Base-by-base conservation (phyloP, 2,888 invertebrate genomes). In the Philopedon plagiatum region DNA sequence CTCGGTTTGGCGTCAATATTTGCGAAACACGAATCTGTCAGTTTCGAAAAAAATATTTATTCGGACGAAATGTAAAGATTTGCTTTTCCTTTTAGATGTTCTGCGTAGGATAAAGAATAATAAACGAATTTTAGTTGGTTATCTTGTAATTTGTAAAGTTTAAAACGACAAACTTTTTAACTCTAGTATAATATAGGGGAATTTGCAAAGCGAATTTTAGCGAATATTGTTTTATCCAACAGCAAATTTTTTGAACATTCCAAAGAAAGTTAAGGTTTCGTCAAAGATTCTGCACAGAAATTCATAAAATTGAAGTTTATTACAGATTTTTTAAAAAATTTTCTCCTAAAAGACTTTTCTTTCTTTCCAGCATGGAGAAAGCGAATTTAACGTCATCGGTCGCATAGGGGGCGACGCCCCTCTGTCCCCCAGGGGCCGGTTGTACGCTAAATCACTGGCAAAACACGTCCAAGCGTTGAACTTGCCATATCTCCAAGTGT, bases 391-490 rank as follows among this genome's bases (percentile, higher is more conserved):
- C 85, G 91, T 95, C 1, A 86, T 94, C 11, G 97, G 97, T 0
- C 90, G 94, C 73, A 95, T 98, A 78, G 98, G 97, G 0, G 97
- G 97, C 1, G 95, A 98, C 84, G 93, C 96, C 9, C 91, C 91
- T 21, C 87, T 98, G 44, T 96, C 96, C 5, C 89, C 92, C 0
- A 89, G 95, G 21, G 97, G 97, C 0, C 87, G 91, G 79, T 87
- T 91, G 82, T 97, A 96, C 86, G 93, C 93, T 0, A 88, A 89
- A 74, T 91, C 92, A 0, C 86, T 96, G 75, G 91, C 93, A 0
- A 90, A 91, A 9, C 91, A 93, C 83, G 90, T 96, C 62, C 89
- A 90, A 75, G 89, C 90, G 0, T 87, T 91, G 78, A 88, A 91
- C 58, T 90, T 95, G 74, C 90, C 91, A 1, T 89, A 90, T 54